These are phyloP conservation scores for Neelides sp. DNA, from an alignment of 1,140 invertebrate species.

Conservation along the genomic window DNA sequence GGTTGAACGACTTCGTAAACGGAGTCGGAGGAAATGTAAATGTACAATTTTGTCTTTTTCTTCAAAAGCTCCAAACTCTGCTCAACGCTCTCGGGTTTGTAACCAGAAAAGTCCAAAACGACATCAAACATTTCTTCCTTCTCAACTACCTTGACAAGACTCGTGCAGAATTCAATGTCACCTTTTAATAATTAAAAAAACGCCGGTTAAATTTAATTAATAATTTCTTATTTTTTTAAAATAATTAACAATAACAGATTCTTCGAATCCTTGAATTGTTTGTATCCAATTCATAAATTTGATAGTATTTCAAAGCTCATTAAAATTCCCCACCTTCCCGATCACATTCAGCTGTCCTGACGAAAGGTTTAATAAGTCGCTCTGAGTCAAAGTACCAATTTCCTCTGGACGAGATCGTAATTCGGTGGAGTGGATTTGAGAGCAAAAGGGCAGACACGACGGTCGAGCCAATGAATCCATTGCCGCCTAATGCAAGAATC, in stretches of 20 bases:
- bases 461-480: slow-evolving; percentile 40
- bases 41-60: slow-evolving; percentile 35
- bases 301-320: too few species aligned
- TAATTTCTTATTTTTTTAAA: not conserved
- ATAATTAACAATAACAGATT: not conserved
- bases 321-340: too few species aligned
- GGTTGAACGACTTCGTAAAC: slow-evolving; percentile 40
- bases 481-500: slow-evolving; percentile 41
- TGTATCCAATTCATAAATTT: too few species aligned
- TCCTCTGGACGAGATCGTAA: slow-evolving; percentile 37
- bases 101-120: slow-evolving; percentile 41
- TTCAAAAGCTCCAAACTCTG: slow-evolving; percentile 34
- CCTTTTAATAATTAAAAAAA: slow-evolving; percentile 37
- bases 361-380: slow-evolving; percentile 35
- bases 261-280: not conserved
- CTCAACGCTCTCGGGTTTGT: slow-evolving; percentile 34
- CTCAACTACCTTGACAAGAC: slow-evolving; percentile 32
- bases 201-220: slow-evolving; percentile 22
- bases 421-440: slow-evolving; percentile 14
- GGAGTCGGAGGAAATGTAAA: slow-evolving; percentile 42
- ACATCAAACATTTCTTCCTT: slow-evolving; percentile 34
- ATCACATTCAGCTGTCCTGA: too few species aligned
- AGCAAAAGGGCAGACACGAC: slow-evolving; percentile 34
- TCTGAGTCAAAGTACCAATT: slow-evolving; percentile 42
- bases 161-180: slow-evolving; percentile 33